Percentiles rank a stretch among this genome's conserved stretches.
Evolutionary conservation across 1,140 invertebrate species (phyloP).

Genomic region (Conus ventricosus): DNA sequence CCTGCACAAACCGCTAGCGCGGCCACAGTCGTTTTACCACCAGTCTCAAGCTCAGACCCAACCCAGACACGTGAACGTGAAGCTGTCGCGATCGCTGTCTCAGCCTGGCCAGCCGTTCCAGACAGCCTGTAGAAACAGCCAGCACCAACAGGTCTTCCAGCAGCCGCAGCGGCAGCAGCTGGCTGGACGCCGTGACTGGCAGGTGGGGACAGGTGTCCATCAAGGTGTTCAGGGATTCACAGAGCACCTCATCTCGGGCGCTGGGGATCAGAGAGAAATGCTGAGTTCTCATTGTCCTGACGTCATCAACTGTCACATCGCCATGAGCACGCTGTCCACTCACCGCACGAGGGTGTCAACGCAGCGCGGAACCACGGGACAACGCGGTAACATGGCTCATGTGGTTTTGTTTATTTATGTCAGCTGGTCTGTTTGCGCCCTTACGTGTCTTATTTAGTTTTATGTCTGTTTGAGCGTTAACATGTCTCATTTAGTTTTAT

Average conservation of each 20-base stretch:
- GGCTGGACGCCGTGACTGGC: constrained; percentile 2
- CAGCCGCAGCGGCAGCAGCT: neutral
- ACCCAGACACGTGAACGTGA: neutral
- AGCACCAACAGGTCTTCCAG: neutral
- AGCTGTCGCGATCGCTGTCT: neutral
- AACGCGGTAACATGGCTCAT: neutral
- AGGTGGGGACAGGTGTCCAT: neutral
- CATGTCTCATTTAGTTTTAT: no score
- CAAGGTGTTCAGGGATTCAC: constrained; percentile 1
- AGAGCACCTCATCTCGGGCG: neutral
- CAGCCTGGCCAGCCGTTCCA: neutral
- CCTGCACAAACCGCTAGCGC: neutral
- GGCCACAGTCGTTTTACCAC: neutral
- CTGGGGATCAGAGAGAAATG: neutral
- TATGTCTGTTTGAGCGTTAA: no score
- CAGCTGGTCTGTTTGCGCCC: no score
- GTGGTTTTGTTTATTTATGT: neutral
- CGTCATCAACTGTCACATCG: constrained; percentile 43
- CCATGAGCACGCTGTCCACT: neutral
- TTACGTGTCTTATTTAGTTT: no score
- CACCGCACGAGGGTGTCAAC: neutral
- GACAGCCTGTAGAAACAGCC: neutral
- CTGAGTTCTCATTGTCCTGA: constrained; percentile 45
- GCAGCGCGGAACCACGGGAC: neutral
- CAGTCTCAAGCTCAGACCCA: neutral